Conservation (phyloP, 2,888 invertebrate species). For the Plebejus argus region DNA sequence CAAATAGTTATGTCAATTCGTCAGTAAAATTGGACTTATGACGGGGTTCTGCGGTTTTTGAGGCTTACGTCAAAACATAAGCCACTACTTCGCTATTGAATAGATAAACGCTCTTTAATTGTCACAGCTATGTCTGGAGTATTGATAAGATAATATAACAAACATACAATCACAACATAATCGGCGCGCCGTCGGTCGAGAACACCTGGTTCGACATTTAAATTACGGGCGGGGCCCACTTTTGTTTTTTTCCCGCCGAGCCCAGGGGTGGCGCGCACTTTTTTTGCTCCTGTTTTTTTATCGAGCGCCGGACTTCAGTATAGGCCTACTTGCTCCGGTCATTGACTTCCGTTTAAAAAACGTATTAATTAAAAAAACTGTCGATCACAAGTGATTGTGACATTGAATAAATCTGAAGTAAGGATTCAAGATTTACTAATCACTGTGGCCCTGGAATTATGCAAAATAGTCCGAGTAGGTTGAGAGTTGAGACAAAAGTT, state of each 20-base stretch:
- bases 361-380: conserved; percentile 3
- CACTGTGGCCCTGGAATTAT: background rate
- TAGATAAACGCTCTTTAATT: too few species aligned
- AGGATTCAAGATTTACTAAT: background rate
- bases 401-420: background rate
- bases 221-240: conserved; percentile 74
- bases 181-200: conserved; percentile 59
- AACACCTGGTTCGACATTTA: conserved; percentile 74
- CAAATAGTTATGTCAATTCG: too few species aligned
- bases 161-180: conserved; percentile 38
- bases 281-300: conserved; percentile 63
- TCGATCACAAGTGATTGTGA: background rate
- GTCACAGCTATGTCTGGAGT: background rate
- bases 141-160: background rate
- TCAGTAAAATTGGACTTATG: too few species aligned
- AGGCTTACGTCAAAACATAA: too few species aligned
- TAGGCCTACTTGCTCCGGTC: conserved; percentile 50
- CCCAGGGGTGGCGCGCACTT: conserved; percentile 71
- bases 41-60: too few species aligned
- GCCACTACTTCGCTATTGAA: too few species aligned
- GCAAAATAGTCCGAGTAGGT: background rate
- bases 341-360: conserved; percentile 44
- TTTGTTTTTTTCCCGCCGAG: conserved; percentile 71
- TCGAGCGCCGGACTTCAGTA: conserved; percentile 57
- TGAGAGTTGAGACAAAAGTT: too few species aligned